Conservation (phyloP, 2,113 vertebrate species). For the Albula goreensis region DNA sequence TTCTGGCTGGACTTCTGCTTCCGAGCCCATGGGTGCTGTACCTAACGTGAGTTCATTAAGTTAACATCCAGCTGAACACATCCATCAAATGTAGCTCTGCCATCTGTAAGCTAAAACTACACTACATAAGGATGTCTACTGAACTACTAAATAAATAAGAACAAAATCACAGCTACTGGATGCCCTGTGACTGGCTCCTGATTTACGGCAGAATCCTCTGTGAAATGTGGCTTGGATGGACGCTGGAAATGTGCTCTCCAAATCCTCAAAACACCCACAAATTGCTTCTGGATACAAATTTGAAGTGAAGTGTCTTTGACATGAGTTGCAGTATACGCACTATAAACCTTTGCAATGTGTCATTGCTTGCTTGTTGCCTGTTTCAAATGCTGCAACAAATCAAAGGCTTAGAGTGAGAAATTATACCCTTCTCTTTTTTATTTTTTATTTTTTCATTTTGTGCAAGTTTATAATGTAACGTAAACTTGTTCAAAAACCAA, state of each 20-base stretch:
- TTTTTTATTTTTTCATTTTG: neutral
- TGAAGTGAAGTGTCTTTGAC: neutral
- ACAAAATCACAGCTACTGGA: neutral
- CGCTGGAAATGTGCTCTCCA: neutral
- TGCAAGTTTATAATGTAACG: too few relatives aligned
- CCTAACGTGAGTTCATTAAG: neutral
- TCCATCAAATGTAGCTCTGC: neutral
- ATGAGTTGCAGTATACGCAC: neutral
- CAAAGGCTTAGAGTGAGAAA: neutral
- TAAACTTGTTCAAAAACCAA: too few relatives aligned
- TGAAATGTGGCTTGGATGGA: neutral
- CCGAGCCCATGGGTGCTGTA: neutral
- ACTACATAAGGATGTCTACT: neutral
- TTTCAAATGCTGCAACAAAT: neutral
- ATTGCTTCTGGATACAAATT: neutral
- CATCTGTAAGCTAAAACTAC: neutral
- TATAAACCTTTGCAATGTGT: neutral
- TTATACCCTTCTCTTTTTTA: neutral
- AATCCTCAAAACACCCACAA: neutral
- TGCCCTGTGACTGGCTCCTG: neutral
- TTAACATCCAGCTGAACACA: neutral
- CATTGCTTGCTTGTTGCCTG: slow-evolving; percentile 4
- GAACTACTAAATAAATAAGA: neutral
- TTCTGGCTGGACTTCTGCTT: neutral
- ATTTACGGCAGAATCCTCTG: neutral